phyloP scores from a whole-genome alignment of 2,113 vertebrate species.

The Microcebus jonahi region DNA sequence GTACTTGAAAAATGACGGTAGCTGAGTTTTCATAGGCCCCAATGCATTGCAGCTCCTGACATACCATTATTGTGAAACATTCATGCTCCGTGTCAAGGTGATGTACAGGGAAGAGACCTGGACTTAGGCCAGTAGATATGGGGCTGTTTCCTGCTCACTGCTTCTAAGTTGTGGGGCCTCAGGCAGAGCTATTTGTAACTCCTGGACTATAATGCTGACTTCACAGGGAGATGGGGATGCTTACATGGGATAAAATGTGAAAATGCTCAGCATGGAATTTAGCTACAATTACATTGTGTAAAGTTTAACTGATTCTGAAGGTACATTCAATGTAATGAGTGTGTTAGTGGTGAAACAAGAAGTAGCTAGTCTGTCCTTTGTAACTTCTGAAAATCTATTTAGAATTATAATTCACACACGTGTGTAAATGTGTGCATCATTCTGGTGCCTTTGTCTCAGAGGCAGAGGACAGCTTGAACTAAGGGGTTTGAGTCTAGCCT shows the following conservation, averaged over 20 bases:
- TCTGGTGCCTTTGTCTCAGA: not conserved
- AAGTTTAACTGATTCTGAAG: not conserved
- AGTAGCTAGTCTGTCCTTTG: not conserved
- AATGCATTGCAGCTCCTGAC: accelerated
- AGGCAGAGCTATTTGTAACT: not conserved
- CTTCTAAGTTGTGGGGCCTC: not conserved
- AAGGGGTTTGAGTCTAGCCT: no score
- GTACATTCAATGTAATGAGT: not conserved
- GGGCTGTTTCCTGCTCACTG: not conserved
- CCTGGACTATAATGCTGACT: not conserved
- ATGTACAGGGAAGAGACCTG: not conserved
- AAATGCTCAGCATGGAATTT: not conserved
- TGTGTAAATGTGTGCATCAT: not conserved
- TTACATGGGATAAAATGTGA: not conserved
- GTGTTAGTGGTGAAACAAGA: not conserved
- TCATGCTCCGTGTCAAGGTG: not conserved
- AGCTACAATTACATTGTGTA: not conserved
- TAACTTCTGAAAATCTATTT: constrained; percentile 1
- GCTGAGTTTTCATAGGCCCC: not conserved
- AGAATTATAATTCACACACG: not conserved
- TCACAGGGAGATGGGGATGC: not conserved
- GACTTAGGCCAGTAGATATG: not conserved
- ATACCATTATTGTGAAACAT: not conserved
- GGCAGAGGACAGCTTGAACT: no score
- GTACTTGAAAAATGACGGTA: not conserved